Conservation (phyloP, 2,888 invertebrate genomes). For the Bellardia pandia region DNA sequence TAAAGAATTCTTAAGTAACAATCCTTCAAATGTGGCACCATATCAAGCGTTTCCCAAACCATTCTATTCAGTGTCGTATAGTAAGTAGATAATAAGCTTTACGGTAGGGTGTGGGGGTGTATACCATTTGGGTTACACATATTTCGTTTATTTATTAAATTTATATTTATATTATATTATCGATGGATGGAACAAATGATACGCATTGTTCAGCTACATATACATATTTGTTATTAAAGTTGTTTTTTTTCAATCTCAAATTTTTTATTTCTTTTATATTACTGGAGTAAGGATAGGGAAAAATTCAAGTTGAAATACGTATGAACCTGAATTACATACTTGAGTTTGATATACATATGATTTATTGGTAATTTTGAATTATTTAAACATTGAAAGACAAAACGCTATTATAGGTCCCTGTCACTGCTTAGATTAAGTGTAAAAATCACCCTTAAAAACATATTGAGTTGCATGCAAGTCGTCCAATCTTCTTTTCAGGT, state of each 20-base stretch:
- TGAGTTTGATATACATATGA: too few species aligned
- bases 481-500: too few species aligned
- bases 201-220: background rate
- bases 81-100: conserved; percentile 13
- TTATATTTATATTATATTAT: conserved; percentile 36
- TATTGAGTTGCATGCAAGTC: too few species aligned
- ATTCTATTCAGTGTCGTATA: conserved; percentile 37
- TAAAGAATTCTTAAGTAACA: conserved; percentile 11
- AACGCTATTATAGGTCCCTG: too few species aligned
- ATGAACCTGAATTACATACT: too few species aligned
- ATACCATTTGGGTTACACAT: background rate
- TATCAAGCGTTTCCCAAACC: conserved; percentile 4
- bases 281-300: background rate
- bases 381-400: too few species aligned
- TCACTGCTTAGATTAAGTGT: too few species aligned
- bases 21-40: conserved; percentile 1
- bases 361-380: too few species aligned
- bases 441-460: too few species aligned
- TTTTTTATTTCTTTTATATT: background rate
- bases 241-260: background rate
- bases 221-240: background rate
- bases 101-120: background rate
- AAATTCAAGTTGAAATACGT: too few species aligned
- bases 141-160: conserved; percentile 18
- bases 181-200: background rate